Conservation (phyloP, 2,113 vertebrate species). For the Onychorhynchus coronatus region DNA sequence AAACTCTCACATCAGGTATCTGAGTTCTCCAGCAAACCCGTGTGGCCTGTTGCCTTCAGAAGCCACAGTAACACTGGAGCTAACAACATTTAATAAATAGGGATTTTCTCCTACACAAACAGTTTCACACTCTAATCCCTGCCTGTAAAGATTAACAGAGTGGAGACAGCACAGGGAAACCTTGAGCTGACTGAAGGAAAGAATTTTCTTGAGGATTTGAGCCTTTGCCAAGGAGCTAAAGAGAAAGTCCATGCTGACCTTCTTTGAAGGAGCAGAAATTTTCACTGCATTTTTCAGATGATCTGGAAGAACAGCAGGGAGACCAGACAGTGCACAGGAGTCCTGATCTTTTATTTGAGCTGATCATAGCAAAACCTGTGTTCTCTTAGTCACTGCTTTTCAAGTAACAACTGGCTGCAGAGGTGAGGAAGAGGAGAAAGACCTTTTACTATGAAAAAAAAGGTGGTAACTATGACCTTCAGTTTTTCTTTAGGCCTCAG, state of each 20-base stretch:
- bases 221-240: conserved; percentile 38
- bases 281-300: not conserved
- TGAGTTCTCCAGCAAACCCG: not conserved
- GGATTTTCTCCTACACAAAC: conserved; percentile 41
- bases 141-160: conserved; percentile 21
- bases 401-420: not conserved
- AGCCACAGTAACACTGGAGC: not conserved
- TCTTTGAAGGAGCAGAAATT: conserved; percentile 20
- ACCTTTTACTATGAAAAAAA: not conserved
- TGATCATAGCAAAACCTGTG: not conserved
- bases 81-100: not conserved
- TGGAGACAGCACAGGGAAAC: conserved; percentile 31
- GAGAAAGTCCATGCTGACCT: conserved; percentile 50
- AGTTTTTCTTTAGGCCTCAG: not conserved
- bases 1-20: not conserved
- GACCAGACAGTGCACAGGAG: not conserved
- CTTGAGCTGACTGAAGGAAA: conserved; percentile 26
- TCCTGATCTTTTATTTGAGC: not conserved
- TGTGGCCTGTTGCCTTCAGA: not conserved
- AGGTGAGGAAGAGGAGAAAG: not conserved
- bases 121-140: conserved; percentile 33
- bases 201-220: conserved; percentile 62
- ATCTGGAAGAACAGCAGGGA: not conserved
- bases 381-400: not conserved
- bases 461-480: not conserved